Evolutionary conservation across 2,797 vertebrate genomes (phyloP).

Genomic region (Lagodon rhomboides): DNA sequence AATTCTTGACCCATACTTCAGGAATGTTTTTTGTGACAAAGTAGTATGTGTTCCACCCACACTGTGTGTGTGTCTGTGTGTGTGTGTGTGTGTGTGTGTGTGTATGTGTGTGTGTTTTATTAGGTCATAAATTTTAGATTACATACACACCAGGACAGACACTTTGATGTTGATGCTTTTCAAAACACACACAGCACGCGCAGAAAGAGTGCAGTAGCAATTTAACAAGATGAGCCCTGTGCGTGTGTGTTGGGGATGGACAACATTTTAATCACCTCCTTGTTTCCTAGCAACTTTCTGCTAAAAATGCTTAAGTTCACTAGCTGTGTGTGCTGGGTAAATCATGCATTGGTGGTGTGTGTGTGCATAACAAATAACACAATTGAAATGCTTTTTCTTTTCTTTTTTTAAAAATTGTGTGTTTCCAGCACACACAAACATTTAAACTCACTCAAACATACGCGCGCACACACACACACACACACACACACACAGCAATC

Average conservation of each 20-base stretch:
- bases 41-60: too few species aligned
- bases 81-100: too few species aligned
- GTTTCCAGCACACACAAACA: too few species aligned
- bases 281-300: constrained; percentile 74
- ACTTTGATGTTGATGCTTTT: constrained; percentile 68
- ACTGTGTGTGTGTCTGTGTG: too few species aligned
- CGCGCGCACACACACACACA: too few species aligned
- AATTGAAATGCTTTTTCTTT: too few species aligned
- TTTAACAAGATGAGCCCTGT: constrained; percentile 42
- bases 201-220: constrained; percentile 34
- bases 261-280: constrained; percentile 67
- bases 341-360: constrained; percentile 13
- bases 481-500: too few species aligned
- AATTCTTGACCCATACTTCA: too few species aligned
- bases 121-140: constrained; percentile 11
- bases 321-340: constrained; percentile 45
- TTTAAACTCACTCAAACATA: too few species aligned
- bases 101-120: too few species aligned
- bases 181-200: constrained; percentile 17
- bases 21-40: too few species aligned
- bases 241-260: constrained; percentile 31
- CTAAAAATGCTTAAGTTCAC: constrained; percentile 71
- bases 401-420: too few species aligned
- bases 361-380: neutral
- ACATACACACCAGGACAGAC: constrained; percentile 12